These are phyloP conservation scores for Mycteria americana DNA, from an alignment of 2,797 vertebrate species.

Conservation along the genomic window DNA sequence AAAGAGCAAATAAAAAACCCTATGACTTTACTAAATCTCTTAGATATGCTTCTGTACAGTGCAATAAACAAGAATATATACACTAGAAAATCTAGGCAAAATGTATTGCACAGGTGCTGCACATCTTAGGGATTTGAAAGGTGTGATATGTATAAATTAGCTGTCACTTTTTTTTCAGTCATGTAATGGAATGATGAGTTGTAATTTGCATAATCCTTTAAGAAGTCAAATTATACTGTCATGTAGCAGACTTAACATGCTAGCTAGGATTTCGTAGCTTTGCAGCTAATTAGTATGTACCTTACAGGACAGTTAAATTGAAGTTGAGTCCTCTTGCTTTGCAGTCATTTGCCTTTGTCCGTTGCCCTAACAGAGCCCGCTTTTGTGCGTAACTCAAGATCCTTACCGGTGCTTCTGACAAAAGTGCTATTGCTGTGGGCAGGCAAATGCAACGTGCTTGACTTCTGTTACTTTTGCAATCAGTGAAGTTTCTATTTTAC, in stretches of 20 bases:
- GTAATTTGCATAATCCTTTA: conserved; percentile 97
- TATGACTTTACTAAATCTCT: conserved; percentile 68
- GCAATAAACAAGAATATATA: conserved; percentile 79
- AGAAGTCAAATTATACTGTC: conserved; percentile 97
- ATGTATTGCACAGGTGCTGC: conserved; percentile 86
- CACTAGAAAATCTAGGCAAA: conserved; percentile 74
- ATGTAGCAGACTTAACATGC: conserved; percentile 95
- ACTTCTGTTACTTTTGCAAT: conserved; percentile 44
- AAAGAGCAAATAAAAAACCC: conserved; percentile 33
- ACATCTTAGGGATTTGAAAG: conserved; percentile 89
- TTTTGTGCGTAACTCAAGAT: conserved; percentile 66
- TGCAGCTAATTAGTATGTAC: conserved; percentile 92
- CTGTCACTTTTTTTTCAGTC: conserved; percentile 93
- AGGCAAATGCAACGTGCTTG: conserved; percentile 45
- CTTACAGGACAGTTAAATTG: conserved; percentile 88
- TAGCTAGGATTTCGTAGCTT: conserved; percentile 89
- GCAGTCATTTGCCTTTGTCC: conserved; percentile 81
- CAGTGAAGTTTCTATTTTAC: conserved; percentile 12
- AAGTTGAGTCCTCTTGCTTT: conserved; percentile 79
- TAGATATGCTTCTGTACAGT: conserved; percentile 74
- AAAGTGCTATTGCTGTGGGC: conserved; percentile 45
- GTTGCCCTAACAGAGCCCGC: conserved; percentile 69
- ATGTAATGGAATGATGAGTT: conserved; percentile 90
- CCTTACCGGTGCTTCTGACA: conserved; percentile 43
- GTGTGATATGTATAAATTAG: conserved; percentile 95